phyloP scores from a whole-genome alignment of 2,113 vertebrate genomes.

The Labeo rohita region DNA sequence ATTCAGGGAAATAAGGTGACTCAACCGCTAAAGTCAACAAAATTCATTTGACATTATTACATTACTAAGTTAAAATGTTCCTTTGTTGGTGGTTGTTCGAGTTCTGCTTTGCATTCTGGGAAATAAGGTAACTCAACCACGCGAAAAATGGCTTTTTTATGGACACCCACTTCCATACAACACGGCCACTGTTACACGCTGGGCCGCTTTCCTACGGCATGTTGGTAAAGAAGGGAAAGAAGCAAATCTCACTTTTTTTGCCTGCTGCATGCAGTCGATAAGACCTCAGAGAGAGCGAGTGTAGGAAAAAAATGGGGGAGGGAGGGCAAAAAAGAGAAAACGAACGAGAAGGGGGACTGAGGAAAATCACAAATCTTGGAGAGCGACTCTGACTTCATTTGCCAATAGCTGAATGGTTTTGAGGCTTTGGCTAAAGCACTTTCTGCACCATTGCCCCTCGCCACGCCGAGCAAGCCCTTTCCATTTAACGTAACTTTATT shows the following conservation, averaged over 20 bases:
- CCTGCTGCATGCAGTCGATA: conserved; percentile 57
- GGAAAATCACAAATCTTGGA: conserved; percentile 56
- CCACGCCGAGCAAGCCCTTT: conserved; percentile 51
- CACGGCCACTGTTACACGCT: conserved; percentile 35
- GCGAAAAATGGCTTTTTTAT: conserved; percentile 8
- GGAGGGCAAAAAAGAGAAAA: background rate
- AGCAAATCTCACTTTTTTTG: conserved; percentile 49
- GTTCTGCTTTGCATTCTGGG: conserved; percentile 3
- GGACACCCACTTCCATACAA: conserved; percentile 43
- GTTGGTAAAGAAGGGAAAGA: conserved; percentile 27
- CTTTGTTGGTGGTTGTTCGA: background rate
- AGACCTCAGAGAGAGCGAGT: conserved; percentile 40
- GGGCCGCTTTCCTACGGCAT: conserved; percentile 35
- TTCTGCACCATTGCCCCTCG: conserved; percentile 52
- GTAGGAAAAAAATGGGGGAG: background rate
- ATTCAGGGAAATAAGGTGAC: background rate
- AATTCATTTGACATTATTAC: background rate
- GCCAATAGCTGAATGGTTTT: conserved; percentile 49
- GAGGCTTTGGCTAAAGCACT: conserved; percentile 45
- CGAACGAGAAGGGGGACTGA: background rate
- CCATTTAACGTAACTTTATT: conserved; percentile 49
- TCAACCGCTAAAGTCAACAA: background rate
- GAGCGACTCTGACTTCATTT: conserved; percentile 52
- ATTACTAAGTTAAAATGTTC: background rate
- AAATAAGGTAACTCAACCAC: conserved; percentile 4